These are phyloP conservation scores for Corythornis madagascariensis DNA, from an alignment of 2,113 vertebrate genomes.

Conservation along the genomic window DNA sequence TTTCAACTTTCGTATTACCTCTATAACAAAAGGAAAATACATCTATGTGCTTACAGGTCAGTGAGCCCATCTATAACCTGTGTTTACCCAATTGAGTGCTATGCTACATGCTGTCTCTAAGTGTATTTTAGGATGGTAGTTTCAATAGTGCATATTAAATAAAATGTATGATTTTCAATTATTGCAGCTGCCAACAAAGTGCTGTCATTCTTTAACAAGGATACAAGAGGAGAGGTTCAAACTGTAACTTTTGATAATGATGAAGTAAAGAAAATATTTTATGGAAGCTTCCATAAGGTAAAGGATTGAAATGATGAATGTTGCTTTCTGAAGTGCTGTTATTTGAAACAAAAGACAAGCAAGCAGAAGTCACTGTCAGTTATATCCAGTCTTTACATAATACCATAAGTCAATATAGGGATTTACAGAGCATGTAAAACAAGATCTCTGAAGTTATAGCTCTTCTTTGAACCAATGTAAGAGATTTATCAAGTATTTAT, in stretches of 20 bases:
- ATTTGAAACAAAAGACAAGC: not conserved
- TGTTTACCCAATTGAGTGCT: not conserved
- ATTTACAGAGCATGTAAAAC: not conserved
- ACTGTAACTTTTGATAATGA: slow-evolving; percentile 86
- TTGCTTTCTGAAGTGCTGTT: slow-evolving; percentile 20
- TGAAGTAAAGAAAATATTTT: slow-evolving; percentile 90
- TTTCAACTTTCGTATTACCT: not conserved
- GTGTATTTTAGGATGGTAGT: not conserved
- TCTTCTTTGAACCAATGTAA: not conserved
- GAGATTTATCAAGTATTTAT: not conserved
- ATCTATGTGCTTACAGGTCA: not conserved
- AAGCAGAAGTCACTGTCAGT: not conserved
- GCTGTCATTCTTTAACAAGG: slow-evolving; percentile 95
- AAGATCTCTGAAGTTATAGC: not conserved
- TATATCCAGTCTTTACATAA: not conserved
- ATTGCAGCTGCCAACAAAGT: slow-evolving; percentile 87
- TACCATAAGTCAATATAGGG: not conserved
- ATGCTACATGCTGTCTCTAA: not conserved
- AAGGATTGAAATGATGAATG: slow-evolving; percentile 20
- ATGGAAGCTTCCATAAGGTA: slow-evolving; percentile 99
- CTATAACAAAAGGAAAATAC: not conserved
- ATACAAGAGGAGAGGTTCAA: slow-evolving; percentile 87
- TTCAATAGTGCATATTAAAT: not conserved
- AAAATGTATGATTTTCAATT: not conserved
- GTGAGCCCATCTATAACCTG: not conserved